Conservation (phyloP, 1,140 invertebrate species). For the Phenacoccus solenopsis region DNA sequence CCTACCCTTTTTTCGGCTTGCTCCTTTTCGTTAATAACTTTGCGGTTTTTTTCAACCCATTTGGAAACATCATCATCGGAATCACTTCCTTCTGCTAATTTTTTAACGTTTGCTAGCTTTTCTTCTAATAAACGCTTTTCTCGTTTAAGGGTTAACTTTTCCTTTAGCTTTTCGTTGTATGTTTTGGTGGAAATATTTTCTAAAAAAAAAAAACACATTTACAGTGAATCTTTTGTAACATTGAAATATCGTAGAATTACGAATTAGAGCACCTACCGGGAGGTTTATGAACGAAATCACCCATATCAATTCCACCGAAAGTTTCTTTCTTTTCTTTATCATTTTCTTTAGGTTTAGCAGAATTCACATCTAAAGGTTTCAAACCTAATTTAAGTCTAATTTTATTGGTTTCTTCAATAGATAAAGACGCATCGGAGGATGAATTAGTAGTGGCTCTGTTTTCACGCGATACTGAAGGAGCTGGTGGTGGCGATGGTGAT, state of each 20-base stretch:
- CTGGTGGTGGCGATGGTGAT: slow-evolving; percentile 26
- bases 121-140: slow-evolving; percentile 69
- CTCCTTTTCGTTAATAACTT: slow-evolving; percentile 63
- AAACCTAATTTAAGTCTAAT: slow-evolving; percentile 83
- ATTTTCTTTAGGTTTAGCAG: slow-evolving; percentile 21
- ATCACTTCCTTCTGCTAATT: slow-evolving; percentile 53
- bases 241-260: no score
- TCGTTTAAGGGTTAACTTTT: slow-evolving; percentile 59
- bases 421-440: slow-evolving; percentile 47
- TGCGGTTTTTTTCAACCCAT: slow-evolving; percentile 75
- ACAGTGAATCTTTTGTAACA: background rate
- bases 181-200: slow-evolving; percentile 62
- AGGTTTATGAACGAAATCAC: slow-evolving; percentile 87
- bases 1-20: slow-evolving; percentile 74
- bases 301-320: slow-evolving; percentile 49
- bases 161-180: slow-evolving; percentile 65
- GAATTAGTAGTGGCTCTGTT: slow-evolving; percentile 32
- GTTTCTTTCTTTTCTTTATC: slow-evolving; percentile 20
- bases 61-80: slow-evolving; percentile 47
- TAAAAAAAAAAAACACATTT: slow-evolving; percentile 26
- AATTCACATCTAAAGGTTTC: slow-evolving; percentile 70
- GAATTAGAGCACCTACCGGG: slow-evolving; percentile 38
- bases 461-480: slow-evolving; percentile 22
- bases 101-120: slow-evolving; percentile 52
- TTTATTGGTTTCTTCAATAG: slow-evolving; percentile 84